phyloP scores from a whole-genome alignment of 92 coral and sea anemone species.

The Palythoa caribaeorum region DNA sequence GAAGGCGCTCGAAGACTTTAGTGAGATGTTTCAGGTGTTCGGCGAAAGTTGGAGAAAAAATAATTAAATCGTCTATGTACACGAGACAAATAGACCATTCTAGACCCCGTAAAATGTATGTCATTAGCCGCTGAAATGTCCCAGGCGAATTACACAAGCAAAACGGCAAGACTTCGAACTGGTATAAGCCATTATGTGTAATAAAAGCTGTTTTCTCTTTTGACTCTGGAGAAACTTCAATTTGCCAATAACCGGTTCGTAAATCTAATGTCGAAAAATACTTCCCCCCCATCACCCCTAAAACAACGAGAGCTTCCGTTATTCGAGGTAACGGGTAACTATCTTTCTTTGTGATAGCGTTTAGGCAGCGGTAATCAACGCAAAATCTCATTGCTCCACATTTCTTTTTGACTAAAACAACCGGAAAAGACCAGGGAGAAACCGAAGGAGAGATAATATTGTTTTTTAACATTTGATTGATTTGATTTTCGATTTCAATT shows the following conservation, averaged over 20 bases:
- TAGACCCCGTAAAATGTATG: constrained; percentile 61
- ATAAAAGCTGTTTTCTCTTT: constrained; percentile 67
- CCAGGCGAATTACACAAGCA: constrained; percentile 70
- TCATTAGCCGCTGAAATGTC: constrained; percentile 67
- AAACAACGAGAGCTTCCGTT: constrained; percentile 60
- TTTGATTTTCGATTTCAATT: constrained; percentile 47
- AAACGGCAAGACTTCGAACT: constrained; percentile 65
- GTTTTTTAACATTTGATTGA: constrained; percentile 57
- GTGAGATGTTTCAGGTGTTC: constrained; percentile 53
- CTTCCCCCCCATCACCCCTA: constrained; percentile 62
- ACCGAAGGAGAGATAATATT: constrained; percentile 72
- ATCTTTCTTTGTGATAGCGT: constrained; percentile 59
- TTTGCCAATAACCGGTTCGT: constrained; percentile 68
- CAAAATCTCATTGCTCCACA: constrained; percentile 59
- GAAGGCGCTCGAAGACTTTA: constrained; percentile 47
- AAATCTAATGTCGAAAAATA: constrained; percentile 68
- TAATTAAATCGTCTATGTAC: constrained; percentile 43
- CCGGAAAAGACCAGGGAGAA: constrained; percentile 71
- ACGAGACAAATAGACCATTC: constrained; percentile 57
- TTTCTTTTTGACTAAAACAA: constrained; percentile 71
- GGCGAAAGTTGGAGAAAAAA: constrained; percentile 54
- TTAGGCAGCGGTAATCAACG: constrained; percentile 63
- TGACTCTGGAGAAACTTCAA: constrained; percentile 51
- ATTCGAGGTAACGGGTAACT: constrained; percentile 64
- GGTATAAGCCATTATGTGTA: constrained; percentile 68